Conservation (phyloP, 2,888 invertebrate genomes). For the Amphimallon solstitiale region DNA sequence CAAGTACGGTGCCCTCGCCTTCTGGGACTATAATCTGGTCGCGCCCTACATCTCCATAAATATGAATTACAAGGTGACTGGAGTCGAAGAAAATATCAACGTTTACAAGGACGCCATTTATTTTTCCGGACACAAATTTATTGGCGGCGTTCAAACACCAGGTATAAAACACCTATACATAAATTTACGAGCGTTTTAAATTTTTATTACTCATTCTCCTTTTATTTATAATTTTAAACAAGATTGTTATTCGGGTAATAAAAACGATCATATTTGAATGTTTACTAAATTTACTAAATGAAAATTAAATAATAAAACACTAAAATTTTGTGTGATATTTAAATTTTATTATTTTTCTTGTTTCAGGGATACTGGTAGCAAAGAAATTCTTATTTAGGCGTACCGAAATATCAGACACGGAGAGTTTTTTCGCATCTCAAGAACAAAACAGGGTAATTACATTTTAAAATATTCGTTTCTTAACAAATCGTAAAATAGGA, state of each 20-base stretch:
- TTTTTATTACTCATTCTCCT: not conserved
- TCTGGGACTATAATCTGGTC: slow-evolving; percentile 92
- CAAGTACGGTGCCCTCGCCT: slow-evolving; percentile 82
- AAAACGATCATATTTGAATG: too few species aligned
- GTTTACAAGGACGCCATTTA: slow-evolving; percentile 89
- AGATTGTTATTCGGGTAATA: too few species aligned
- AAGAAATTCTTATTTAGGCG: slow-evolving; percentile 70
- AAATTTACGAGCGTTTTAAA: not conserved
- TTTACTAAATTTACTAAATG: not conserved
- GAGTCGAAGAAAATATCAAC: slow-evolving; percentile 74
- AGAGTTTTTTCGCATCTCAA: slow-evolving; percentile 60
- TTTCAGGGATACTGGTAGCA: slow-evolving; percentile 70
- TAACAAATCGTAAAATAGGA: too few species aligned
- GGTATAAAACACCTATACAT: slow-evolving; percentile 55
- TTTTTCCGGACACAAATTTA: slow-evolving; percentile 90
- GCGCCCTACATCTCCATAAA: slow-evolving; percentile 82
- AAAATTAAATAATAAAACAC: not conserved
- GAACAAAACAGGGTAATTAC: slow-evolving; percentile 58
- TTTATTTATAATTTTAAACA: not conserved
- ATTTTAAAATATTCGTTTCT: not conserved
- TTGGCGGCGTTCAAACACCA: slow-evolving; percentile 91
- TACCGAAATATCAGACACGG: slow-evolving; percentile 57
- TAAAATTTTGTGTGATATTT: not conserved
- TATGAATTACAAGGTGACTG: slow-evolving; percentile 83
- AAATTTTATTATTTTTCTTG: not conserved